phyloP scores from a whole-genome alignment of 1,140 invertebrate species.

The Homarus americanus region DNA sequence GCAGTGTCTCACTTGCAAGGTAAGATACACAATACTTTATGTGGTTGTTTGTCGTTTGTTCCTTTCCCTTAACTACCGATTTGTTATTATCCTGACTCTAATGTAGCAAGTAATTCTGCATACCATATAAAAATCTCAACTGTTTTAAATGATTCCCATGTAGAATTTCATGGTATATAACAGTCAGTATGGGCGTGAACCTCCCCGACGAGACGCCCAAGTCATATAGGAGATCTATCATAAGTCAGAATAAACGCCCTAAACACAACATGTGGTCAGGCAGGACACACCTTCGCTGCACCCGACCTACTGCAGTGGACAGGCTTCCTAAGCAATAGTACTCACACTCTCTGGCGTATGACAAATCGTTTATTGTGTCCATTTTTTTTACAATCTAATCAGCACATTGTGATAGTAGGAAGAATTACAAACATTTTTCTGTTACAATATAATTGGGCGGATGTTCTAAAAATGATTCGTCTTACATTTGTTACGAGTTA shows the following conservation, averaged over 20 bases:
- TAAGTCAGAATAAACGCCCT: neutral
- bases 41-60: too few species aligned
- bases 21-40: too few species aligned
- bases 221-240: neutral
- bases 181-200: too few species aligned
- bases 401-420: neutral
- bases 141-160: neutral
- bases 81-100: neutral
- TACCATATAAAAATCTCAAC: neutral
- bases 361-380: constrained; percentile 33
- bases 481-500: neutral
- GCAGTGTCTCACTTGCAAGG: too few species aligned
- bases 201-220: too few species aligned
- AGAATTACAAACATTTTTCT: neutral
- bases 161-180: too few species aligned
- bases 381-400: constrained; percentile 13
- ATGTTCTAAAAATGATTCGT: neutral
- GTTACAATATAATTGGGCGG: neutral
- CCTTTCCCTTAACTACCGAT: too few species aligned
- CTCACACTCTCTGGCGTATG: constrained; percentile 19
- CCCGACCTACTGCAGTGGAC: neutral
- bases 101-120: neutral
- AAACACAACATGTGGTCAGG: neutral
- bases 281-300: neutral
- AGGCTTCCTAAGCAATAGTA: neutral